Percentiles rank a stretch among this genome's conserved stretches.
phyloP scores from a whole-genome alignment of 2,888 invertebrate species.

The Drosophila ustulata region DNA sequence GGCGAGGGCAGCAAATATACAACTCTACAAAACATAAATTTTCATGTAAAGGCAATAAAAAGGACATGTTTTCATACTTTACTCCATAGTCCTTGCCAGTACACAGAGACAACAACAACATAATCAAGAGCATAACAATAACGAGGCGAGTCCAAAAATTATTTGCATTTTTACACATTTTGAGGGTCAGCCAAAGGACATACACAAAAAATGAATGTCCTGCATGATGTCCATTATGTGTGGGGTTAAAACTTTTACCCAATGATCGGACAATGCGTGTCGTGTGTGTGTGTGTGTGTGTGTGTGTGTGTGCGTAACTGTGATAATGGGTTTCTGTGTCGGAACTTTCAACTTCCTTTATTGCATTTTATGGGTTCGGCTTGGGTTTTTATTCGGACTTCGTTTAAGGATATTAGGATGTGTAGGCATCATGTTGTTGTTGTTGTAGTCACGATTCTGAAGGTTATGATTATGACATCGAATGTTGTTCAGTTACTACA shows the following conservation, averaged over 20 bases:
- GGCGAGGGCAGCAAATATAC: slow-evolving; percentile 40
- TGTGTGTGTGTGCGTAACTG: slow-evolving; percentile 57
- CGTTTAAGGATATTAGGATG: slow-evolving; percentile 48
- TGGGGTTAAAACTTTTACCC: slow-evolving; percentile 72
- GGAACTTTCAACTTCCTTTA: slow-evolving; percentile 81
- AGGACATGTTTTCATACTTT: slow-evolving; percentile 74
- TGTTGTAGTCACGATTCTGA: slow-evolving; percentile 19
- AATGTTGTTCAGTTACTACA: slow-evolving; percentile 7
- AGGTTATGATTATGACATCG: slow-evolving; percentile 75
- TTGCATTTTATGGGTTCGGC: slow-evolving; percentile 77
- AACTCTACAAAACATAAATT: slow-evolving; percentile 75
- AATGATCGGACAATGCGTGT: slow-evolving; percentile 62
- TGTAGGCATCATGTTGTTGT: slow-evolving; percentile 9
- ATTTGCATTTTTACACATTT: slow-evolving; percentile 81
- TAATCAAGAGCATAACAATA: slow-evolving; percentile 80
- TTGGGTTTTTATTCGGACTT: slow-evolving; percentile 44
- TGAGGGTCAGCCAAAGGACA: slow-evolving; percentile 78
- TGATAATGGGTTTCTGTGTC: slow-evolving; percentile 82
- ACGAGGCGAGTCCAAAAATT: slow-evolving; percentile 70
- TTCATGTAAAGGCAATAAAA: slow-evolving; percentile 81
- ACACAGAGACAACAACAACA: slow-evolving; percentile 57
- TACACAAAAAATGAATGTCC: slow-evolving; percentile 68
- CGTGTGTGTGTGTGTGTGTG: slow-evolving; percentile 17
- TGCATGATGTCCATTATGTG: slow-evolving; percentile 72
- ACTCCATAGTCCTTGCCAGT: slow-evolving; percentile 30